Evolutionary conservation across 2,888 invertebrate genomes (phyloP), one percentile per base, ranked within the genome.

Genomic region (Cacoxenus indagator): DNA sequence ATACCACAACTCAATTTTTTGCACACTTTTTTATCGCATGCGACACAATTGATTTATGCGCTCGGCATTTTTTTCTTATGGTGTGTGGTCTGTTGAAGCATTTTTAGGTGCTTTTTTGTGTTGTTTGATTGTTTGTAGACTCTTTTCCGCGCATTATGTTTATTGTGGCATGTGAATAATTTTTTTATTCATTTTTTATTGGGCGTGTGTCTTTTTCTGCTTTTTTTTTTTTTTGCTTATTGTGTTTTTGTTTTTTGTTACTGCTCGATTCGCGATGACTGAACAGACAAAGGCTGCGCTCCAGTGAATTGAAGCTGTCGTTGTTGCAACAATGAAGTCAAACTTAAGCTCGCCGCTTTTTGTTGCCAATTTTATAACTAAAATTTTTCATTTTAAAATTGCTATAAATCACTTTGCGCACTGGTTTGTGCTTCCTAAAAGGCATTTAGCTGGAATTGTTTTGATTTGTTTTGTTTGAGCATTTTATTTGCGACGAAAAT

Each of bases 11-110:
- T 11, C 8, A 37, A 37, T 62, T 46, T 54, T 65, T 64, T 62
- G 24, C 66, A 67, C 65, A 70, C 17, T 46, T 64, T 37, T 48
- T 65, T 51, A 61, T 67, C 51, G 61, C 61, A 62, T 62, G 61
- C 61, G 72, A 74, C 75, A 79, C 83, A 80, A 83, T 80, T 80
- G 80, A 83, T 83, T 80, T 80, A 83, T 80, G 78, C 48, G 59
- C 27, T 62, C 43, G 45, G 57, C 22, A 19, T 51, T 69, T 68
- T 68, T 59, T 68, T 62, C 65, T 45, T 57, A 26, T 45, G 46
- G 51, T 65, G 64, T 57, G 66, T 65, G 64, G 62, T 57, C 45
- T 19, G 27, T 55, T 46, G 48, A 22, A 46, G 55, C 31, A 17
- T 31, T 48, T 51, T 46, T 37, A 37, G 37, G 37, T 14, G 14